phyloP scores from a whole-genome alignment of 2,888 invertebrate genomes.

The Heliconius erato region DNA sequence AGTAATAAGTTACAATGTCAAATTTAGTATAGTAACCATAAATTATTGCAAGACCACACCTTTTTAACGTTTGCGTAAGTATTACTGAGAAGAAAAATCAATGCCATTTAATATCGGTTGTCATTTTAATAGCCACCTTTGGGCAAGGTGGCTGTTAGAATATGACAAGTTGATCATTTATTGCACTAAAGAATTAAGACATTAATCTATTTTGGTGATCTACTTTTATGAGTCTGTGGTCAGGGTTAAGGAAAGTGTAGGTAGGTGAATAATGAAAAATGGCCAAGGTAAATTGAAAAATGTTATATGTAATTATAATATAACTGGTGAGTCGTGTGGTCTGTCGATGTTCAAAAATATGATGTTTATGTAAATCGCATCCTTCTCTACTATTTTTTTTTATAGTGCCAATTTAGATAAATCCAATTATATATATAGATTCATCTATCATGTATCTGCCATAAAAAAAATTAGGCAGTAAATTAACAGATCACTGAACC shows the following conservation, averaged over 20 bases:
- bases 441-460: background rate
- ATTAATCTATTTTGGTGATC: conserved; percentile 27
- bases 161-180: conserved; percentile 35
- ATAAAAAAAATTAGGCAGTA: background rate
- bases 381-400: background rate
- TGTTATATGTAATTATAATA: background rate
- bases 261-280: background rate
- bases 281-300: background rate
- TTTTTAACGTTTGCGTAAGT: conserved; percentile 24
- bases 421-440: background rate
- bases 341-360: too few relatives aligned
- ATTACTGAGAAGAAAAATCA: conserved; percentile 40
- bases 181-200: conserved; percentile 30
- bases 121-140: conserved; percentile 46
- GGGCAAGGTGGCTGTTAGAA: conserved; percentile 30
- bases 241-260: conserved; percentile 29
- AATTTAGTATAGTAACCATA: conserved; percentile 15
- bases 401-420: background rate
- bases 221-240: background rate
- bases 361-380: background rate
- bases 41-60: conserved; percentile 28
- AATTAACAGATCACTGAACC: too few relatives aligned
- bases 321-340: too few relatives aligned
- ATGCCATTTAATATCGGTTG: conserved; percentile 46
- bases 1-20: conserved; percentile 33